Evolutionary conservation across 2,113 vertebrate species (phyloP).

Genomic region (Charina bottae): DNA sequence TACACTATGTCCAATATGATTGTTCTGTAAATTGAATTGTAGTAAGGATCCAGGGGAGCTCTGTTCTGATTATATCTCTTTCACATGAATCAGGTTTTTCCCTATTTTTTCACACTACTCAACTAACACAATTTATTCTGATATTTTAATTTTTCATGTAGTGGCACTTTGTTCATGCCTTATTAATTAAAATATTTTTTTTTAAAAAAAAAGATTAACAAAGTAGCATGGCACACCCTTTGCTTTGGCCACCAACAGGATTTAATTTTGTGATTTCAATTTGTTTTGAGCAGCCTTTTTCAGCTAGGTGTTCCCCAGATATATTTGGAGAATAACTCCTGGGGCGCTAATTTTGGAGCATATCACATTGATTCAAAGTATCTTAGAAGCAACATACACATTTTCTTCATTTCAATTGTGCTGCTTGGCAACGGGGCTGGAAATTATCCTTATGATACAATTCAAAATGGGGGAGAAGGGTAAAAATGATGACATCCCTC

Average conservation of each 20-base stretch:
- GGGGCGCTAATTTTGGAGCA: background rate
- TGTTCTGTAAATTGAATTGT: slow-evolving; percentile 14
- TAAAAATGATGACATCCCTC: slow-evolving; percentile 18
- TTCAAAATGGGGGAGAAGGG: background rate
- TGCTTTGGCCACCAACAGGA: background rate
- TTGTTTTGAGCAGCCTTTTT: background rate
- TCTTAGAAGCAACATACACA: background rate
- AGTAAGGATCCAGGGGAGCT: background rate
- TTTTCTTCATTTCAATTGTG: slow-evolving; percentile 21
- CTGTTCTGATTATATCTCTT: slow-evolving; percentile 16
- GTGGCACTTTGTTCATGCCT: background rate
- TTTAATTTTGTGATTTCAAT: background rate
- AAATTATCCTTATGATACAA: slow-evolving; percentile 24
- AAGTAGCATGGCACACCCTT: slow-evolving; percentile 17
- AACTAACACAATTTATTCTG: slow-evolving; percentile 16
- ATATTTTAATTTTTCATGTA: slow-evolving; percentile 28
- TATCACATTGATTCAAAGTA: slow-evolving; percentile 10
- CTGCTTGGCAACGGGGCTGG: background rate
- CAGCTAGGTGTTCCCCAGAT: background rate
- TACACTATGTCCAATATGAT: background rate
- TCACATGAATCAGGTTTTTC: slow-evolving; percentile 1
- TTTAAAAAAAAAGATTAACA: slow-evolving; percentile 33
- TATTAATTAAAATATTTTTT: slow-evolving; percentile 46
- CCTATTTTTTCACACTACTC: background rate
- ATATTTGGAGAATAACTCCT: background rate